Evolutionary conservation across 1,140 invertebrate genomes (phyloP), one percentile per base, ranked within the genome.

Genomic region (Eriosoma lanigerum): DNA sequence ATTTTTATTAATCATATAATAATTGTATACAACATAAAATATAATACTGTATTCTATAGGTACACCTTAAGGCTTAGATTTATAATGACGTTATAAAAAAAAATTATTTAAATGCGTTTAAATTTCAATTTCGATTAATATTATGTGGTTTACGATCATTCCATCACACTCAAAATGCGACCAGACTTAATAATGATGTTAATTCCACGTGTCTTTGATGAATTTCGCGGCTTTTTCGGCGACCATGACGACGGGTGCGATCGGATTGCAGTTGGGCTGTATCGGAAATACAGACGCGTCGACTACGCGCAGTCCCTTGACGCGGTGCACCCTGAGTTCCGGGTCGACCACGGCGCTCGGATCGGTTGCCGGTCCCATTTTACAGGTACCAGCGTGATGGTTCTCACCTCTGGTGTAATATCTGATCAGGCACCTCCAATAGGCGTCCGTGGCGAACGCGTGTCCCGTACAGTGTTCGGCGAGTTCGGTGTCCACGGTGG

Each of bases 231-330:
- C 92, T 84, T 93, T 93, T 84, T 94, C 93, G 0, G 88, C 93
- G 58, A 94, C 92, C 89, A 92, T 93, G 54, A 93, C 91, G 0
- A 88, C 89, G 0, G 93, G 89, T 1, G 92, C 92, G 84, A 93
- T 93, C 0, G 92, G 93, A 82, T 94, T 93, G 6, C 90, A 92
- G 13, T 89, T 89, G 0, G 91, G 87, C 70, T 94, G 90, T 8
- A 85, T 86, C 0, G 93, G 93, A 91, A 94, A 93, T 8, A 94
- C 89, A 81, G 92, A 93, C 24, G 92, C 92, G 86, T 95, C 93
- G 0, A 91, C 88, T 0, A 95, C 92, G 81, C 93, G 88, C 12
- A 94, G 82, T 17, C 89, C 88, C 17, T 85, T 84, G 0, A 93
- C 86, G 0, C 91, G 90, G 83, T 90, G 87, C 1, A 94, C 91